These are phyloP conservation scores for Drosophila helvetica DNA, from an alignment of 2,888 invertebrate genomes.

Conservation along the genomic window DNA sequence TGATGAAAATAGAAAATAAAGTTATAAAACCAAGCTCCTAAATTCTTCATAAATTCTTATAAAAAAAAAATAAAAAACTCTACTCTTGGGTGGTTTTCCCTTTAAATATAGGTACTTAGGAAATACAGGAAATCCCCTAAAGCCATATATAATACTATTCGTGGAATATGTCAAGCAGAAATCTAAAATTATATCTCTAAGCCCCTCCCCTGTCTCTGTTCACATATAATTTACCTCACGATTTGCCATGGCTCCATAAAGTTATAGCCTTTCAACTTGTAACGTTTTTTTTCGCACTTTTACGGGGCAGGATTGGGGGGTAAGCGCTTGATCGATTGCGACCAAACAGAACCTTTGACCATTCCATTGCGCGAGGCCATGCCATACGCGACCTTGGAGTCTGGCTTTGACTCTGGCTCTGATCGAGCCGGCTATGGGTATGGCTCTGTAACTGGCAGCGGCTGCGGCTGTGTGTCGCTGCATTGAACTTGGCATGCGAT, in stretches of 20 bases:
- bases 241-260: neutral
- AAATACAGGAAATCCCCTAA: too few species aligned
- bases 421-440: conserved; percentile 14
- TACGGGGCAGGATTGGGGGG: neutral
- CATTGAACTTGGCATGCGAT: conserved; percentile 67
- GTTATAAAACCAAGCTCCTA: too few species aligned
- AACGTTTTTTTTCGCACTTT: neutral
- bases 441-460: conserved; percentile 9
- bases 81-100: too few species aligned
- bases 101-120: too few species aligned
- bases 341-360: neutral
- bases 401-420: neutral
- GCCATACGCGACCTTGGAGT: neutral
- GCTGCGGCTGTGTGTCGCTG: conserved; percentile 46
- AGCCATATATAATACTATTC: too few species aligned
- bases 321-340: neutral
- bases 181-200: neutral
- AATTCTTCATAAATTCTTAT: too few species aligned
- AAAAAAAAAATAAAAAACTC: too few species aligned
- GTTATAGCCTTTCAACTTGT: neutral
- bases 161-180: neutral
- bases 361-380: neutral
- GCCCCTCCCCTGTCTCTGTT: neutral
- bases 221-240: neutral
- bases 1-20: too few species aligned